phyloP scores from a whole-genome alignment of 2,113 vertebrate species.

The Ondatra zibethicus region DNA sequence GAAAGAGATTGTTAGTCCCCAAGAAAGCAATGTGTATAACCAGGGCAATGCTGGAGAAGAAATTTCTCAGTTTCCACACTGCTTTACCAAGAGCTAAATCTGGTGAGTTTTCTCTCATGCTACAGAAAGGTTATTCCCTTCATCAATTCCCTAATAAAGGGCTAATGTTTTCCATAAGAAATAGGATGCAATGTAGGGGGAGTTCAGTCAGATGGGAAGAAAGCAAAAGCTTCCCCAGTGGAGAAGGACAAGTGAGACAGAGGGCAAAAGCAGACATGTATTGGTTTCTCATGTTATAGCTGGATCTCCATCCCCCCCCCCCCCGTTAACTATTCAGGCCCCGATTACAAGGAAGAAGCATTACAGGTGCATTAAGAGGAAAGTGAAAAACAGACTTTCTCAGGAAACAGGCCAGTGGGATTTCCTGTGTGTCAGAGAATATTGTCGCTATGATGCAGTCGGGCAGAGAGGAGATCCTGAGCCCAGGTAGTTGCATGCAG shows the following conservation, averaged over 20 bases:
- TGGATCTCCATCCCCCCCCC: accelerated
- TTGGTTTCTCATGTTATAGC: not conserved
- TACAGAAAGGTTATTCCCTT: not conserved
- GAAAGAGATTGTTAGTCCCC: not conserved
- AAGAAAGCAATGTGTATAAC: not conserved
- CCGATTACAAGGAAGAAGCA: not conserved
- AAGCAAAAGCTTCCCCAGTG: not conserved
- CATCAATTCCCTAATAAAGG: not conserved
- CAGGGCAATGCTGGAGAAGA: not conserved
- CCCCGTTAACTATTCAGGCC: not conserved
- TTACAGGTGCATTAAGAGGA: not conserved
- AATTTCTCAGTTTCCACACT: not conserved
- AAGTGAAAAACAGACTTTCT: not conserved
- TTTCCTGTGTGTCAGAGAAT: not conserved
- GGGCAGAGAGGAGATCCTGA: not conserved
- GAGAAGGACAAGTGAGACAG: not conserved
- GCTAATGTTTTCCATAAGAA: not conserved
- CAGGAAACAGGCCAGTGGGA: not conserved
- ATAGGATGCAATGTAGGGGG: not conserved
- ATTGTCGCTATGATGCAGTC: not conserved
- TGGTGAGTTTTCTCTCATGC: not conserved
- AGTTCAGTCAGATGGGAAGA: not conserved
- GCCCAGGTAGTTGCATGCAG: not conserved
- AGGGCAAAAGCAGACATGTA: not conserved
- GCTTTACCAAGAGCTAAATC: not conserved